Base-by-base conservation (phyloP, 2,797 vertebrate genomes). In the Melanotaenia maccullochi region DNA sequence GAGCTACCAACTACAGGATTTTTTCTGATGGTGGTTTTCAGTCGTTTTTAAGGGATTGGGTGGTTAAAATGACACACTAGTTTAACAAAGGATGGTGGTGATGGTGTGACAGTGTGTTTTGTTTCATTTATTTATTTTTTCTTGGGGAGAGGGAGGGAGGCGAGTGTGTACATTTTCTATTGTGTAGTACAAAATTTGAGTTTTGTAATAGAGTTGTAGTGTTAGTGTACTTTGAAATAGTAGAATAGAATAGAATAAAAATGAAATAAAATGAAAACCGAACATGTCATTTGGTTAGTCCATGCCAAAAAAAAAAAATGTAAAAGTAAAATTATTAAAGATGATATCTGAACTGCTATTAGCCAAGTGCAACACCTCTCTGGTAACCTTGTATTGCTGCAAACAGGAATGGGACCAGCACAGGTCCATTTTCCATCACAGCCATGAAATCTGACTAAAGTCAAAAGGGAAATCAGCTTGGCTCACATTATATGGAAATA, bases 401-500 rank as follows among this genome's bases (percentile, higher is more conserved):
- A 62, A 28, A 40, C 20, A 47, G 20, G 44, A 47, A 14, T 33
- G 64, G 9, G 60, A 24, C 51, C 6, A 54, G 16, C 18, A 35
- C 5, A 5, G 1, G 38, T 2, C 58, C 9, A 54, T 42, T 58
- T 61, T 52, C 5, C 44, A 65, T 65, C 44, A 59, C 32, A 42
- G 25, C 3, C 22, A 51, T 44, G 36, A 52, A 52, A 70, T 61
- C 20, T 25, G 33, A 65, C 25, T 36, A 51, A 61, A 44, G 13
- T 44, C 7, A 40, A 12, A 22, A 18, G 8, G 20, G 22, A 59
- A 56, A 57, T 7, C 16, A 49, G 0, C 11, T 65, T 40, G 9
- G 16, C 54, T 78, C 9, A 12, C 22, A 56, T 57, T 25, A 55
- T 63, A 47, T 59, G 25, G 30, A 77, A 74, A 65, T 4, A 42